Conservation (phyloP, 2,113 vertebrate genomes). For the Ochotona princeps region DNA sequence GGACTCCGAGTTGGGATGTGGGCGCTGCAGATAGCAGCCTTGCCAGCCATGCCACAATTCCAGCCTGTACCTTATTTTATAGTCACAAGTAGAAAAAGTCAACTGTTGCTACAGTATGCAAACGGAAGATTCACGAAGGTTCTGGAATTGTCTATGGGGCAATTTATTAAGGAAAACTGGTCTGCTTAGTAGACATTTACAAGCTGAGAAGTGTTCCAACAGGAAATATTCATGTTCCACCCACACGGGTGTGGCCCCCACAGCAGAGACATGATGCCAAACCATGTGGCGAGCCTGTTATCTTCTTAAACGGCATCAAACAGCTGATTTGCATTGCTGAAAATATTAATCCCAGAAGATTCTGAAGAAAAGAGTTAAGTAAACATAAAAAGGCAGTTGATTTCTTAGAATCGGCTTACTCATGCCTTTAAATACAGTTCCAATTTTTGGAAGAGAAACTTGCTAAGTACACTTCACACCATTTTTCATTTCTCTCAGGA, state of each 20-base stretch:
- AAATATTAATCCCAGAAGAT: constrained; percentile 47
- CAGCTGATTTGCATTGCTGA: constrained; percentile 6
- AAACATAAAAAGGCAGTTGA: constrained; percentile 16
- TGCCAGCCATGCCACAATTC: too few species aligned
- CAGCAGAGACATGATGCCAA: background rate
- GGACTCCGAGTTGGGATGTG: too few species aligned
- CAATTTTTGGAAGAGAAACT: constrained; percentile 42
- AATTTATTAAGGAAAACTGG: constrained; percentile 39
- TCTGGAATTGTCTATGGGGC: background rate
- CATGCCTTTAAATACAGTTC: constrained; percentile 53
- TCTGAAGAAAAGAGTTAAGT: constrained; percentile 39
- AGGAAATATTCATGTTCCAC: constrained; percentile 26
- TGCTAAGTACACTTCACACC: constrained; percentile 40
- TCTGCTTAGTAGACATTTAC: background rate
- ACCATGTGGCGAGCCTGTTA: background rate
- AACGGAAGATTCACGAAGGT: constrained; percentile 30
- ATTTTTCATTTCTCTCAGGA: constrained; percentile 56
- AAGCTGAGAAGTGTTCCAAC: constrained; percentile 20
- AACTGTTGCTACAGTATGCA: constrained; percentile 34
- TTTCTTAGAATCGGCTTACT: constrained; percentile 50
- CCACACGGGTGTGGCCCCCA: background rate
- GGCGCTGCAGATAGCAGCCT: too few species aligned
- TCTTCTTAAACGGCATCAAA: constrained; percentile 42
- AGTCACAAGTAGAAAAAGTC: background rate
- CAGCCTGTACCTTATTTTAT: constrained; percentile 15